Evolutionary conservation across 1,140 invertebrate genomes (phyloP).

Genomic region (Rhizoglyphus robini): DNA sequence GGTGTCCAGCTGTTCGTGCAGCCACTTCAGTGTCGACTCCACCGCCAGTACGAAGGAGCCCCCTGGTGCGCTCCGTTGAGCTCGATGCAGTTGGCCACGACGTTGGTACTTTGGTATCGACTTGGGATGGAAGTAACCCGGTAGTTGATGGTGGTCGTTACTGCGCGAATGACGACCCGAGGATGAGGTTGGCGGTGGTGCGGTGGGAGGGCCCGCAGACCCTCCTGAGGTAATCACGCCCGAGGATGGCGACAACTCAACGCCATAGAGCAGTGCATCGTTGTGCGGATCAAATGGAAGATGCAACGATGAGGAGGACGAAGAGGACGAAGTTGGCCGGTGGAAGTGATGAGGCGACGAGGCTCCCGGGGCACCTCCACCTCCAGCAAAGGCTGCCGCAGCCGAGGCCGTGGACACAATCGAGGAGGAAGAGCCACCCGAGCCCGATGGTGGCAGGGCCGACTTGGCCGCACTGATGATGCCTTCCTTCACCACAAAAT

Average conservation of each 20-base stretch:
- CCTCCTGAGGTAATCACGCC: neutral
- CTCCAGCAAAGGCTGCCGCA: neutral
- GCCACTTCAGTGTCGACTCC: neutral
- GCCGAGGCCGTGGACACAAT: neutral
- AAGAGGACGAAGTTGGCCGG: neutral
- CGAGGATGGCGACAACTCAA: neutral
- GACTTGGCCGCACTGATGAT: constrained; percentile 39
- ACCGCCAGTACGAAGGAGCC: neutral
- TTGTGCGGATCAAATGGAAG: constrained; percentile 4
- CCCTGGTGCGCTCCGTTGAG: neutral
- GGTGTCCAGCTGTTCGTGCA: constrained; percentile 10
- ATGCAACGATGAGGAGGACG: neutral
- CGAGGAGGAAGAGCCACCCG: neutral
- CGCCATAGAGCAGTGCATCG: neutral
- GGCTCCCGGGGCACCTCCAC: neutral
- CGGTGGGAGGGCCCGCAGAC: neutral
- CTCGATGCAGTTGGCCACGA: constrained; percentile 13
- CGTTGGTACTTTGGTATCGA: constrained; percentile 9
- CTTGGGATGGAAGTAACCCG: neutral
- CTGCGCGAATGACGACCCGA: neutral
- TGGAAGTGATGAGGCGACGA: neutral
- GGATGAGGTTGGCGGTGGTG: neutral
- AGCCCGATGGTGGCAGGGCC: neutral
- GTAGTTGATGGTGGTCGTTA: neutral
- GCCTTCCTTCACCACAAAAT: constrained; percentile 90